These are phyloP conservation scores for Leuciscus waleckii DNA, from an alignment of 2,797 vertebrate genomes.

Conservation along the genomic window DNA sequence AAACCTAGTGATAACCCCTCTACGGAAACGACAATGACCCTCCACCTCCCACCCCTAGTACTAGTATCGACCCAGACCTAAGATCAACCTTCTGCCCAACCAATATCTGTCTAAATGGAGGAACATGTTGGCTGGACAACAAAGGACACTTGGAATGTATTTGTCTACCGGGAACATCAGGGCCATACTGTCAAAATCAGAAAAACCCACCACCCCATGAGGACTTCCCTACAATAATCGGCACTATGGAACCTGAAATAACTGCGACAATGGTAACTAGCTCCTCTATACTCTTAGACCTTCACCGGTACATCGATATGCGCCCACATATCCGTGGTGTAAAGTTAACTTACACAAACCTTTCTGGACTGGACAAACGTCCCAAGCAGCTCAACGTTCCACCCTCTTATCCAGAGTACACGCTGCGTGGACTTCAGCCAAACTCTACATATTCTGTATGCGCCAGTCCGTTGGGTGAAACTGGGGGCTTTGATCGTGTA, in stretches of 20 bases:
- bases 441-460: slow-evolving; percentile 94
- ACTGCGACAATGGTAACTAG: slow-evolving; percentile 72
- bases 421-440: slow-evolving; percentile 86
- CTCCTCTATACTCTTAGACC: slow-evolving; percentile 81
- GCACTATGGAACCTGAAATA: slow-evolving; percentile 67
- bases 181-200: slow-evolving; percentile 83
- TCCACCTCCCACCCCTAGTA: slow-evolving; percentile 62
- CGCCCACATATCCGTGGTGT: slow-evolving; percentile 84
- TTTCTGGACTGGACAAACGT: slow-evolving; percentile 89
- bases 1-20: slow-evolving; percentile 77
- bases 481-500: slow-evolving; percentile 66
- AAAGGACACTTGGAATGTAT: slow-evolving; percentile 78
- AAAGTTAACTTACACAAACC: slow-evolving; percentile 90
- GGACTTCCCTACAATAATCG: slow-evolving; percentile 55
- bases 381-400: slow-evolving; percentile 86
- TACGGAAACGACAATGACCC: slow-evolving; percentile 24
- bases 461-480: slow-evolving; percentile 83
- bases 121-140: slow-evolving; percentile 82
- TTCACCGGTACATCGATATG: slow-evolving; percentile 84
- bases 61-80: slow-evolving; percentile 23
- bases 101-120: slow-evolving; percentile 88
- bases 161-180: slow-evolving; percentile 80
- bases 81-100: slow-evolving; percentile 81
- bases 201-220: slow-evolving; percentile 7
- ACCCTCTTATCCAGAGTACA: slow-evolving; percentile 87